Conservation (phyloP, 53 echinoderm and acorn worm genomes). For the Henricia sp. region DNA sequence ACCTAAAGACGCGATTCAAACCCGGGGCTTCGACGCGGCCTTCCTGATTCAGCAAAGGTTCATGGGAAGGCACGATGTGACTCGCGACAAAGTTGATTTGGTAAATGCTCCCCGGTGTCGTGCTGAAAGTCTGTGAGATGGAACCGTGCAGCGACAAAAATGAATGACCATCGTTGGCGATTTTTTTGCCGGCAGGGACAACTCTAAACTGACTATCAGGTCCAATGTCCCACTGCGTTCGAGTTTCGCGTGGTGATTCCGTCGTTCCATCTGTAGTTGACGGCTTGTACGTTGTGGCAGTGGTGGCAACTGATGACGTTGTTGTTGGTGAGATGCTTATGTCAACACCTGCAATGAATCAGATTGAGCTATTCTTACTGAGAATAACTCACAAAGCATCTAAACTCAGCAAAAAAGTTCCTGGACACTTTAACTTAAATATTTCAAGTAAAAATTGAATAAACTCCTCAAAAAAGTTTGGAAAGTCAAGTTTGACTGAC, state of each 20-base stretch:
- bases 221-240: not conserved
- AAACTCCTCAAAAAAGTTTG: no score
- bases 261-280: not conserved
- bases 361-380: not conserved
- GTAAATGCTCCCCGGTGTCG: constrained; percentile 54
- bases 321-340: not conserved
- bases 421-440: not conserved
- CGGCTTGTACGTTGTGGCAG: not conserved
- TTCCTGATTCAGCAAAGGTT: constrained; percentile 60
- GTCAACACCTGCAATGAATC: no score
- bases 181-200: not conserved
- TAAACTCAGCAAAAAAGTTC: not conserved
- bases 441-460: no score
- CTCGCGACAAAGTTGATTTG: constrained; percentile 24
- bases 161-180: constrained; percentile 23
- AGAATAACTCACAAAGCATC: not conserved
- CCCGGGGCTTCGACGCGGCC: constrained; percentile 63
- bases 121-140: constrained; percentile 29
- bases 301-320: not conserved
- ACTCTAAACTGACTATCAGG: not conserved
- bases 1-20: constrained; percentile 48
- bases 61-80: constrained; percentile 28
- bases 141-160: constrained; percentile 44
- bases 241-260: not conserved
- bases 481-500: no score